Evolutionary conservation across 2,888 invertebrate species (phyloP).

Genomic region (Arctia plantaginis): DNA sequence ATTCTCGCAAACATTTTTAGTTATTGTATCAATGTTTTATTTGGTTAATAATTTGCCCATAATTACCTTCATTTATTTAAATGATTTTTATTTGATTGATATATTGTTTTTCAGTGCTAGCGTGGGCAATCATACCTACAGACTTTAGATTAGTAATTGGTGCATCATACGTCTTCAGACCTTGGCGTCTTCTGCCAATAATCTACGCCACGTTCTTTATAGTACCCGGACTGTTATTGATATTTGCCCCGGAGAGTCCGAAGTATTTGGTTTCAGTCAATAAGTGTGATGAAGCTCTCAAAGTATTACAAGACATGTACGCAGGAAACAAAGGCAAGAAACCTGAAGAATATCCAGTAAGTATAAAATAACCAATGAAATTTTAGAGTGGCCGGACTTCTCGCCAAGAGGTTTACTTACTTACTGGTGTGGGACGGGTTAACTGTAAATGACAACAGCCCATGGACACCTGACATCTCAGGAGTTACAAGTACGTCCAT

Average conservation of each 20-base stretch:
- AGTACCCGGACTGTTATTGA: conserved; percentile 83
- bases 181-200: conserved; percentile 91
- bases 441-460: too few species aligned
- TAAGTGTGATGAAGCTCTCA: conserved; percentile 86
- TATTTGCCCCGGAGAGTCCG: conserved; percentile 91
- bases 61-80: background rate
- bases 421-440: too few species aligned
- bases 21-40: too few species aligned
- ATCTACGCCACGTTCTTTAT: conserved; percentile 88
- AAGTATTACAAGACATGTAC: conserved; percentile 87
- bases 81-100: too few species aligned
- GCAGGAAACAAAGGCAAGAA: conserved; percentile 74
- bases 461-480: too few species aligned
- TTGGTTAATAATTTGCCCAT: too few species aligned
- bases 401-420: too few species aligned
- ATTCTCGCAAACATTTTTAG: too few species aligned
- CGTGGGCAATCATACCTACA: conserved; percentile 89
- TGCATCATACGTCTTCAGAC: conserved; percentile 83
- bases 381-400: too few species aligned
- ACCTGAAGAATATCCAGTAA: conserved; percentile 82
- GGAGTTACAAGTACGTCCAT: too few species aligned
- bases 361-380: conserved; percentile 25
- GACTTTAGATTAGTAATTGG: conserved; percentile 78
- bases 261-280: conserved; percentile 90
- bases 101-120: conserved; percentile 83